Percentiles rank a stretch among this genome's conserved stretches.
These are phyloP conservation scores for Actinia tenebrosa DNA, from an alignment of 64 coral and sea anemone species.

Conservation along the genomic window DNA sequence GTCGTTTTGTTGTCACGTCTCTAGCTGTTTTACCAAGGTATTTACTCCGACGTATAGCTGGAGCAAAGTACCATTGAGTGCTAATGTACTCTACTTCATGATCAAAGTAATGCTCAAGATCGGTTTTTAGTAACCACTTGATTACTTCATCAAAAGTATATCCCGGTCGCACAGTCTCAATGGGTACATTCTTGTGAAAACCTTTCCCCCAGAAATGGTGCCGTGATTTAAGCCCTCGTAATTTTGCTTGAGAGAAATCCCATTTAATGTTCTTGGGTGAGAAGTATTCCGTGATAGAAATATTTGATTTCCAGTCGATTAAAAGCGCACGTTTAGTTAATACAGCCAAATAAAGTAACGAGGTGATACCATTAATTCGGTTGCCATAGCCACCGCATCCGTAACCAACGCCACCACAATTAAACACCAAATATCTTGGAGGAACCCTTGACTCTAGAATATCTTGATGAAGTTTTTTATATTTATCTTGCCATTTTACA, in stretches of 20 bases:
- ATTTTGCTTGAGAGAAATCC: slow-evolving; percentile 14
- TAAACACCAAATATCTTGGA: slow-evolving; percentile 24
- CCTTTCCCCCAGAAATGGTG: slow-evolving; percentile 21
- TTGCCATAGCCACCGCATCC: slow-evolving; percentile 46
- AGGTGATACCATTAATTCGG: slow-evolving; percentile 20
- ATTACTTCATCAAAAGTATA: not conserved
- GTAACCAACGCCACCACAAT: slow-evolving; percentile 20
- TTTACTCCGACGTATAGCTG: slow-evolving; percentile 9
- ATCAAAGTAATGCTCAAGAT: slow-evolving; percentile 13
- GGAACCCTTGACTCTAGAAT: slow-evolving; percentile 13
- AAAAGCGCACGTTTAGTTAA: slow-evolving; percentile 42
- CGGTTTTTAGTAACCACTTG: not conserved
- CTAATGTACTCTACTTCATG: slow-evolving; percentile 25
- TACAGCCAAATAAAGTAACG: slow-evolving; percentile 33
- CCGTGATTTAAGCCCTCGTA: slow-evolving; percentile 11
- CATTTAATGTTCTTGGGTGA: slow-evolving; percentile 20
- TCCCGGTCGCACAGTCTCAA: not conserved
- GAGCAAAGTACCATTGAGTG: slow-evolving; percentile 30
- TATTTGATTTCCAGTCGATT: slow-evolving; percentile 28
- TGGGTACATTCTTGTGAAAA: not conserved
- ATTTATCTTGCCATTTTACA: slow-evolving; percentile 25
- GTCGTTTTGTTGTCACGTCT: not conserved
- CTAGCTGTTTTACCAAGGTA: not conserved
- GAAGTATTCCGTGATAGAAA: slow-evolving; percentile 9
- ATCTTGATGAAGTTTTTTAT: slow-evolving; percentile 35